Percentiles rank a stretch among this genome's conserved stretches.
Conservation (phyloP, 1,140 invertebrate species). For the Pentalonia nigronervosa region DNA sequence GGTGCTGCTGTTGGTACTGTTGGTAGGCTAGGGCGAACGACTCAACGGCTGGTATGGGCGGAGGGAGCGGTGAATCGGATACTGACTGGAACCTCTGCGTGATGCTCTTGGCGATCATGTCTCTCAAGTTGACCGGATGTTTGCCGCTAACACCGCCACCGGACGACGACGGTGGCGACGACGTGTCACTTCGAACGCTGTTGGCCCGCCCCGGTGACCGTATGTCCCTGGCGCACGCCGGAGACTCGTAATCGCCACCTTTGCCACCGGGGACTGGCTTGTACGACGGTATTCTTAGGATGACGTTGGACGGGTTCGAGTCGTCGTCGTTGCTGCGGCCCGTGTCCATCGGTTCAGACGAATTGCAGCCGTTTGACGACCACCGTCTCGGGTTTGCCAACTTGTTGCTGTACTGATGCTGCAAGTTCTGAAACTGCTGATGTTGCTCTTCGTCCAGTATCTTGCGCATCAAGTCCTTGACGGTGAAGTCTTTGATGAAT, state of each 20-base stretch:
- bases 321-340: conserved; percentile 46
- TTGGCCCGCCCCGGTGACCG: conserved; percentile 29
- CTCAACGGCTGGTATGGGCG: conserved; percentile 61
- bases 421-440: conserved; percentile 13
- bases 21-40: conserved; percentile 57
- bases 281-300: conserved; percentile 92
- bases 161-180: conserved; percentile 67
- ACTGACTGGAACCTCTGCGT: conserved; percentile 85
- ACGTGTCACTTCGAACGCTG: conserved; percentile 63
- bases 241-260: conserved; percentile 63
- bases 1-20: conserved; percentile 56
- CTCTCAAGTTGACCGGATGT: conserved; percentile 70
- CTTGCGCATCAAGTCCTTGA: conserved; percentile 60
- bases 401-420: conserved; percentile 49
- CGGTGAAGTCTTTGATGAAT: conserved; percentile 61
- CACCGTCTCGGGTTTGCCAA: background rate
- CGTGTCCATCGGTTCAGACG: conserved; percentile 33
- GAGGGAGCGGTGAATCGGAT: conserved; percentile 61
- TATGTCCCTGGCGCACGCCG: conserved; percentile 54
- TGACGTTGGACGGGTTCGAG: conserved; percentile 69
- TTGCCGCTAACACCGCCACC: conserved; percentile 66
- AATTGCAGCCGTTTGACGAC: conserved; percentile 59
- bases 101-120: conserved; percentile 88
- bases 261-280: conserved; percentile 70
- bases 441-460: conserved; percentile 59